A percentile compares a stretch with the other conserved stretches of the same genome.
phyloP scores from a whole-genome alignment of 2,888 invertebrate species.

The Tridacna gigas region DNA sequence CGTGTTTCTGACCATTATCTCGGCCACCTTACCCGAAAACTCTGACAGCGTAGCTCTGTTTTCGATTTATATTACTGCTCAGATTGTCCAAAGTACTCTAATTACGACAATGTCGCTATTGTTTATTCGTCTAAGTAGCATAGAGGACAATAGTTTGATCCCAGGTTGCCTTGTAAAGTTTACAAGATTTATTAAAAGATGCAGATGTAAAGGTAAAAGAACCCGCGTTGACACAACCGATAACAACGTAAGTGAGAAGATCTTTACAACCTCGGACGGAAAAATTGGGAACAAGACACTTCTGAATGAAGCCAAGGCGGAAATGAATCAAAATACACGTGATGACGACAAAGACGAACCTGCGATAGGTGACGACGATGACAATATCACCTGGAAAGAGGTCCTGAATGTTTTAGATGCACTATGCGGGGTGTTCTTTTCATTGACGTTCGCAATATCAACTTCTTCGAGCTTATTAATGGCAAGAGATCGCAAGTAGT shows the following conservation, averaged over 20 bases:
- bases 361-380: background rate
- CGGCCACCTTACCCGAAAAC: conserved; percentile 23
- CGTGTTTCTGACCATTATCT: conserved; percentile 29
- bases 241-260: no score
- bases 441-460: no score
- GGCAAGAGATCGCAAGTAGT: no score
- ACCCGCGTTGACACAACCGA: no score
- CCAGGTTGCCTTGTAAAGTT: background rate
- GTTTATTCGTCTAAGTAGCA: background rate
- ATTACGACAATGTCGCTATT: conserved; percentile 16
- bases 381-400: conserved; percentile 4
- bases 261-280: no score
- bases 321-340: no score
- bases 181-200: background rate
- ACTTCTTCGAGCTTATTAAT: no score
- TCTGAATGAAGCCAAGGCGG: no score
- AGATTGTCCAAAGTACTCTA: conserved; percentile 23
- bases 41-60: conserved; percentile 20
- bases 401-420: conserved; percentile 5
- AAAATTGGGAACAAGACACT: no score
- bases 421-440: background rate
- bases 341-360: no score
- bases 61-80: conserved; percentile 17
- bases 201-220: no score
- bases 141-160: background rate